Conservation (phyloP, 2,113 vertebrate species). For the Stercorarius parasiticus region DNA sequence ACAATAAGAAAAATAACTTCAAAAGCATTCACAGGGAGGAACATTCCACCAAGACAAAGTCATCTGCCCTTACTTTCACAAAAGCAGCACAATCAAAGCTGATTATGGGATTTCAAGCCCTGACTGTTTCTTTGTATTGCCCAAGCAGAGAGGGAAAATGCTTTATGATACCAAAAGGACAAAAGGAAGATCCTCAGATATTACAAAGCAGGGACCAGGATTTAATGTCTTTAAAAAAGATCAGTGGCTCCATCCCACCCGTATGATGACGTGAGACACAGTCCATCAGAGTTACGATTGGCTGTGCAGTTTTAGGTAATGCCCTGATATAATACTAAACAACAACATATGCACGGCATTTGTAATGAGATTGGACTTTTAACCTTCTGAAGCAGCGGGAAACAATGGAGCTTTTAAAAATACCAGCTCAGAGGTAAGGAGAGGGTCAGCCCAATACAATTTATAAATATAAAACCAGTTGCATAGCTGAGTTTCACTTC, state of each 20-base stretch:
- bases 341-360: slow-evolving; percentile 46
- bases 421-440: slow-evolving; percentile 64
- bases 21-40: neutral
- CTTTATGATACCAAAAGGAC: neutral
- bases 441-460: slow-evolving; percentile 55
- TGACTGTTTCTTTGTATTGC: slow-evolving; percentile 26
- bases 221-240: neutral
- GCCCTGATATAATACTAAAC: slow-evolving; percentile 34
- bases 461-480: slow-evolving; percentile 42
- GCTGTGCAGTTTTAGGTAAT: slow-evolving; percentile 4
- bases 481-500: slow-evolving; percentile 30
- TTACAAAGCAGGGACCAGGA: neutral
- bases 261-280: neutral
- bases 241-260: neutral
- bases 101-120: slow-evolving; percentile 37
- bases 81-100: slow-evolving; percentile 51
- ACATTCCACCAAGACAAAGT: slow-evolving; percentile 50
- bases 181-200: slow-evolving; percentile 25
- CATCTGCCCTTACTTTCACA: slow-evolving; percentile 38
- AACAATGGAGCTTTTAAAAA: slow-evolving; percentile 61
- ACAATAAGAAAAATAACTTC: slow-evolving; percentile 28
- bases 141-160: slow-evolving; percentile 31
- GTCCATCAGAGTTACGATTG: neutral
- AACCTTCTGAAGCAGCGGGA: slow-evolving; percentile 52
- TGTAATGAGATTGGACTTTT: slow-evolving; percentile 68